Evolutionary conservation across 2,797 vertebrate species (phyloP), one percentile per base, ranked within the genome.

Genomic region (Bradypodion pumilum): DNA sequence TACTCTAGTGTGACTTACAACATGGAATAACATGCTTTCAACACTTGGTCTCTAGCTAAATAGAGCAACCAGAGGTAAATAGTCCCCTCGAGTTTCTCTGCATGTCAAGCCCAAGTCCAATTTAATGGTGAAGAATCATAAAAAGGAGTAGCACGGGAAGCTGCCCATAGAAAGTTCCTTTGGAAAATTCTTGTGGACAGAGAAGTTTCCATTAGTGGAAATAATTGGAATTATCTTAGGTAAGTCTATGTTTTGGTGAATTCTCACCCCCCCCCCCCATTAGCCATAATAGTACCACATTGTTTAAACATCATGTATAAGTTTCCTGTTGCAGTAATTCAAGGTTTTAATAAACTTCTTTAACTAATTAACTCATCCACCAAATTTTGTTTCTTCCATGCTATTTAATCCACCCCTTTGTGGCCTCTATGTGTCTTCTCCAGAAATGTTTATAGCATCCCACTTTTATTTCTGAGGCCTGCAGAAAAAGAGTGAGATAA

Each of bases 21-120:
- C 46, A 7, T 49, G 52, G 4, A 56, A 56, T 52, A 5, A 19
- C 3, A 56, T 56, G n/a, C n/a, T n/a, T 56, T 56, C 49, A 56
- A 19, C 15, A 15, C 56, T 5, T 56, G 52, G 16, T 56, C 52
- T 15, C 7, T 56, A 56, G 5, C n/a, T 56, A 56, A 56, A 56
- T 19, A 56, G 19, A 16, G 2, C 52, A 52, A 56, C 2, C 32
- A 66, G 65, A 66, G 16, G 65, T 66, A 32, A 15, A 19, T 32
- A 19, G 35, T 66, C 62, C n/a, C 29, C n/a, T 35, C n/a, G 66
- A 35, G 35, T 16, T 19, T 56, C 52, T 56, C 46, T 8, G 52
- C 16, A 52, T 0, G 0, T 62, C 32, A 70, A 32, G 16, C 5
- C 16, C 46, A 0, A 0, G 63, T 21, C 12, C 5, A 2, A 0